Base-by-base conservation (phyloP, 2,113 vertebrate genomes). In the Bos indicus region DNA sequence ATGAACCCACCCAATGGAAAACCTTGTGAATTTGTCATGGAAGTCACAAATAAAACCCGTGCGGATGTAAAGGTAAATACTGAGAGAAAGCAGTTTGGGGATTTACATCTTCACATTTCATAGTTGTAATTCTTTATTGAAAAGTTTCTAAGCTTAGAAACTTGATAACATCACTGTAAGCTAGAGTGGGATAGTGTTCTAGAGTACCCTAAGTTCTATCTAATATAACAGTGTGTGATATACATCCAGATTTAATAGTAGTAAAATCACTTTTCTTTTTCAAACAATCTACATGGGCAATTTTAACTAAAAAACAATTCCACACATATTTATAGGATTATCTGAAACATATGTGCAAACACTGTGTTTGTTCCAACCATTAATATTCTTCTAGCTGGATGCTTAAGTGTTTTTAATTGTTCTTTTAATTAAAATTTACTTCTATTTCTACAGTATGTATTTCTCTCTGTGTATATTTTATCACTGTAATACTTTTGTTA, bases 11-110 rank as follows among this genome's bases (percentile, higher is more conserved):
- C 99, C 46, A 99, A 99, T 23, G 99, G 99, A 84, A 99, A 98
- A 83, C 99, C 99, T 97, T 99, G 99, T 92, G 99, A 99, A 98
- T 99, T 99, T 95, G 99, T 99, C 98, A 99, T 99, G 99, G 99
- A 99, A 98, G 99, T 99, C 98, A 99, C 99, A 2, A 99, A 99
- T 98, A 99, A 99, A 98, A 99, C 99, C 36, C 98, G 99, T 64
- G 99, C 99, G 0, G 99, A 99, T 71, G 99, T 99, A 93, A 99
- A 99, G 99, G 99, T 99, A 98, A 98, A 94, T 96, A 90, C 28
- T 48, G 21, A 77, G 48, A 85, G 54, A 54, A 64, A 88, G 25
- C 81, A 57, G 26, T 52, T 80, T 88, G 33, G 91, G n/a, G n/a
- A 77, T 62, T 95, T 13, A 30, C 28, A 28, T 85, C 88, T 89